These are phyloP conservation scores for Pao palembangensis DNA, from an alignment of 2,113 vertebrate genomes.

Conservation along the genomic window DNA sequence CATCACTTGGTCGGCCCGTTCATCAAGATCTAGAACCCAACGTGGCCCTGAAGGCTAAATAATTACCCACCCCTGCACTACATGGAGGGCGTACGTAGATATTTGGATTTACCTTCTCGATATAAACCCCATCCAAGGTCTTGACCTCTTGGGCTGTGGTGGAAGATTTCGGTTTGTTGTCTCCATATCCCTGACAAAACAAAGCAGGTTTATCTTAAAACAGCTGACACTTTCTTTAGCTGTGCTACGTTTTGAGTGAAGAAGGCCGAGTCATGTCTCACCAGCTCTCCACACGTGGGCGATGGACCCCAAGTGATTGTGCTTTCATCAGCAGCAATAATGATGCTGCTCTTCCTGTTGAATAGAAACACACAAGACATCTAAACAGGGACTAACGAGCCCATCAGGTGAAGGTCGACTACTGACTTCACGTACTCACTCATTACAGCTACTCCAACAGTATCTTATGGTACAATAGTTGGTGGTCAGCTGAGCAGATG, in stretches of 20 bases:
- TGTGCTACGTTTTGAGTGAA: neutral
- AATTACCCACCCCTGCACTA: too few relatives aligned
- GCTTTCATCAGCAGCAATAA: slow-evolving; percentile 93
- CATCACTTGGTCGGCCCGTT: too few relatives aligned
- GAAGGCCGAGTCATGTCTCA: slow-evolving; percentile 58
- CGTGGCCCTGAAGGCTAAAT: too few relatives aligned
- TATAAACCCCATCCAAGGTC: slow-evolving; percentile 88
- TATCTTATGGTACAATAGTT: too few relatives aligned
- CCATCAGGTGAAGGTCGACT: too few relatives aligned
- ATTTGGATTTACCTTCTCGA: slow-evolving; percentile 80
- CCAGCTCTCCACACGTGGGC: slow-evolving; percentile 92
- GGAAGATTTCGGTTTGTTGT: slow-evolving; percentile 95
- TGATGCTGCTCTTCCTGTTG: slow-evolving; percentile 91
- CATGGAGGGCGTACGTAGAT: too few relatives aligned
- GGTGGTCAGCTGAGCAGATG: too few relatives aligned
- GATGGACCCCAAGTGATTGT: slow-evolving; percentile 97
- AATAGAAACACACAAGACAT: neutral
- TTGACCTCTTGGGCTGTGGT: slow-evolving; percentile 93
- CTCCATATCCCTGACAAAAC: slow-evolving; percentile 86
- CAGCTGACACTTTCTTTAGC: neutral
- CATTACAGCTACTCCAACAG: too few relatives aligned
- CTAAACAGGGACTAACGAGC: neutral
- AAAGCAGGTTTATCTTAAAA: neutral
- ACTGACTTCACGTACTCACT: too few relatives aligned
- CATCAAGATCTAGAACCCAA: too few relatives aligned